phyloP scores from a whole-genome alignment of 37 sponge, comb jelly and placozoan species.

The Diacarnus erythraeanus region DNA sequence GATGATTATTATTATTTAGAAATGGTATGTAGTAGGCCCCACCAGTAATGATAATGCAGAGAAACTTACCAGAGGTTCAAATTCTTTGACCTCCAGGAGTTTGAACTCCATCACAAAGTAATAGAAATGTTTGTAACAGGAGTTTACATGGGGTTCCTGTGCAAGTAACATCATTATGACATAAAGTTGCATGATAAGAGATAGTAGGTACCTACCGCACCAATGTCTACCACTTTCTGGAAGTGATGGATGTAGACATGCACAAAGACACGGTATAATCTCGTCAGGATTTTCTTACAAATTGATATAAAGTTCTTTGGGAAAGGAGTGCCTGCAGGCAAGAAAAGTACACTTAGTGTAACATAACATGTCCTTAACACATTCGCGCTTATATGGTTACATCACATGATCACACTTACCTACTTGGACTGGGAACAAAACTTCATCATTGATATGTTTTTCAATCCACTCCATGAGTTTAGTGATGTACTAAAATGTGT shows the following conservation, averaged over 20 bases:
- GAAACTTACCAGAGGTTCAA: slow-evolving; percentile 82
- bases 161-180: not conserved
- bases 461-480: slow-evolving; percentile 90
- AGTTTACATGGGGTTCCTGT: slow-evolving; percentile 91
- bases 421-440: slow-evolving; percentile 71
- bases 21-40: not conserved
- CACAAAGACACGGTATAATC: slow-evolving; percentile 91
- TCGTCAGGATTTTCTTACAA: slow-evolving; percentile 90
- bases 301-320: slow-evolving; percentile 77
- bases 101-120: slow-evolving; percentile 81
- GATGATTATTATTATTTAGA: too few species aligned
- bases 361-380: too few species aligned
- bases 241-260: slow-evolving; percentile 97
- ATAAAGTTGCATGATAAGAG: too few species aligned
- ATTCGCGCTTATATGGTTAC: not conserved
- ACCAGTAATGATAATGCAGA: not conserved
- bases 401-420: slow-evolving; percentile 49
- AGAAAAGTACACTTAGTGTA: too few species aligned
- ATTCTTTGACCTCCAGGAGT: slow-evolving; percentile 57
- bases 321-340: slow-evolving; percentile 76
- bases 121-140: slow-evolving; percentile 95
- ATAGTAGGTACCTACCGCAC: slow-evolving; percentile 66
- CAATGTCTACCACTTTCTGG: slow-evolving; percentile 78
- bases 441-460: slow-evolving; percentile 76
- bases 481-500: slow-evolving; percentile 72